Evolutionary conservation across 64 coral and sea anemone genomes (phyloP).

Genomic region (Stichodactyla helianthus): DNA sequence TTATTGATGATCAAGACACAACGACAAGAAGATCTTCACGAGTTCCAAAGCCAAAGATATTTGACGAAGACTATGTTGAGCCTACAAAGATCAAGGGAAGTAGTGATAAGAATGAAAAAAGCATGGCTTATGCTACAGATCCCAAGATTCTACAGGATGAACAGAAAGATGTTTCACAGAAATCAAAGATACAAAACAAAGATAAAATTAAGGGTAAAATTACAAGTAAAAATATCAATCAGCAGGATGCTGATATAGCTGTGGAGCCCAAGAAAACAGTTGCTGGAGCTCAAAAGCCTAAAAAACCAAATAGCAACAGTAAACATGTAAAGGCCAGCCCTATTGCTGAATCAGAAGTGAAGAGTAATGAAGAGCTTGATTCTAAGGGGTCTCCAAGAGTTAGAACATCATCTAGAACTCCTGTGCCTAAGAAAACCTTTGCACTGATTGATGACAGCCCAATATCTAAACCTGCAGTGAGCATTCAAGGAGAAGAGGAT

Average conservation of each 20-base stretch:
- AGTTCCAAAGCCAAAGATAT: conserved; percentile 50
- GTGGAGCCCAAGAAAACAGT: too few species aligned
- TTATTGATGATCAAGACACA: not conserved
- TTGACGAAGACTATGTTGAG: conserved; percentile 40
- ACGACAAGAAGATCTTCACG: conserved; percentile 42
- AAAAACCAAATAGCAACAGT: not conserved
- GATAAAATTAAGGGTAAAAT: not conserved
- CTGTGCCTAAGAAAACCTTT: conserved; percentile 49
- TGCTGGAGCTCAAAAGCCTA: not conserved
- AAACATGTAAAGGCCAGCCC: not conserved
- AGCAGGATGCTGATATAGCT: too few species aligned
- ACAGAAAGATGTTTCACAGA: not conserved
- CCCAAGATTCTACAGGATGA: conserved; percentile 15
- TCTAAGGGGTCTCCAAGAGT: conserved; percentile 29
- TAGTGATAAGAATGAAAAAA: conserved; percentile 5
- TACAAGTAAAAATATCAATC: too few species aligned
- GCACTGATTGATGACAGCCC: conserved; percentile 33
- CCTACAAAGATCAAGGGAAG: not conserved
- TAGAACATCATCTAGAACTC: conserved; percentile 43
- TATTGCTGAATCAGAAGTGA: not conserved
- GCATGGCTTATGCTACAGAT: not conserved
- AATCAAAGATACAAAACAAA: not conserved
- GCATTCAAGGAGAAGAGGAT: not conserved
- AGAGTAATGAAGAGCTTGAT: not conserved
- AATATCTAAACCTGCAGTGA: not conserved